These are phyloP conservation scores for Phycodurus eques DNA, from an alignment of 2,113 vertebrate genomes.

Conservation along the genomic window DNA sequence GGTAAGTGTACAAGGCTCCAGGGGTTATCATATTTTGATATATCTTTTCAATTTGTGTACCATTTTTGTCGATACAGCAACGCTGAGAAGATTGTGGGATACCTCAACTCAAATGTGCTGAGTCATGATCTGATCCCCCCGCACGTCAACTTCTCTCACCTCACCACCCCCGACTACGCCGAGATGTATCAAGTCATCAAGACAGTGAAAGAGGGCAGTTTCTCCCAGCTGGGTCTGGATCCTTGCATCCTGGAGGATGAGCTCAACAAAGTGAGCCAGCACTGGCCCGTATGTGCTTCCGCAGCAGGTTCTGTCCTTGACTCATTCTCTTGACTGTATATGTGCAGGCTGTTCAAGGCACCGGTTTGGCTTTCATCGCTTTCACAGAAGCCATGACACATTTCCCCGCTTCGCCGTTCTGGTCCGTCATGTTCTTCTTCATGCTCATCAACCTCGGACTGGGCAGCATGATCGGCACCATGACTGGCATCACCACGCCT, in stretches of 20 bases:
- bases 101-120: constrained; percentile 84
- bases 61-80: constrained; percentile 72
- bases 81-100: constrained; percentile 91
- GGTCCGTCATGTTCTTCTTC: constrained; percentile 99
- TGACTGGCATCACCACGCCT: constrained; percentile 96
- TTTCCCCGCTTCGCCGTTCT: constrained; percentile 93
- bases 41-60: background rate
- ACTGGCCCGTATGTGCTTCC: background rate
- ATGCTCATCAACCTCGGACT: constrained; percentile 98
- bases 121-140: constrained; percentile 93
- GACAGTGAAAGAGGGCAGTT: constrained; percentile 85
- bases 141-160: constrained; percentile 93
- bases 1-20: background rate
- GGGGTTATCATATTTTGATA: background rate
- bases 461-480: constrained; percentile 98
- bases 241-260: constrained; percentile 91
- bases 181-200: constrained; percentile 95
- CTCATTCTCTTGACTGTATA: background rate
- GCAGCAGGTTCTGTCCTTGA: background rate
- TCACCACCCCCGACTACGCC: constrained; percentile 84
- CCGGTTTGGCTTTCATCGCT: constrained; percentile 96
- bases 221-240: constrained; percentile 84
- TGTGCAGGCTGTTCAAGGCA: constrained; percentile 91
- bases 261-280: constrained; percentile 83
- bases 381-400: constrained; percentile 99